These are phyloP conservation scores for Cyanoramphus novaezelandiae DNA, from an alignment of 2,113 vertebrate genomes.

Conservation along the genomic window DNA sequence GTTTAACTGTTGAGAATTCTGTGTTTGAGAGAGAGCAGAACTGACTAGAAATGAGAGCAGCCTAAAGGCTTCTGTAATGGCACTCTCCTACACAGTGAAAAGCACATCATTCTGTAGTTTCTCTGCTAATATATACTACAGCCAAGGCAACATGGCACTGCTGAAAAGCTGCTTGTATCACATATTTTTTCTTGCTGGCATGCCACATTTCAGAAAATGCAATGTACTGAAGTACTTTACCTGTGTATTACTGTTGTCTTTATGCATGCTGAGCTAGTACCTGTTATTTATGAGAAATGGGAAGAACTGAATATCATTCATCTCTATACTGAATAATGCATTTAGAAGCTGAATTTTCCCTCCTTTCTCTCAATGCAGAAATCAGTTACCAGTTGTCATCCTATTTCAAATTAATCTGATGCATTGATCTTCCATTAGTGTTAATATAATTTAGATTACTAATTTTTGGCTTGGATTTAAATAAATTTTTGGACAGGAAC, in stretches of 20 bases:
- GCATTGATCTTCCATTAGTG: not conserved
- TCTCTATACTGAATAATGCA: not conserved
- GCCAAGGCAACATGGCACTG: not conserved
- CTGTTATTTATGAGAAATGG: not conserved
- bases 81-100: not conserved
- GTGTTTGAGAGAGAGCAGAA: not conserved
- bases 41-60: not conserved
- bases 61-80: not conserved
- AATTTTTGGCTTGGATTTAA: not conserved
- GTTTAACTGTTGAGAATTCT: not conserved
- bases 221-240: not conserved
- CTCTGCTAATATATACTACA: not conserved
- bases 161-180: not conserved
- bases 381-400: not conserved
- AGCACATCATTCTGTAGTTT: not conserved
- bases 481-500: not conserved
- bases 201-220: not conserved
- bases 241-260: not conserved
- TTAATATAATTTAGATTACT: not conserved
- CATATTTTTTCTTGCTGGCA: not conserved
- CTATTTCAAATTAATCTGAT: not conserved
- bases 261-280: not conserved
- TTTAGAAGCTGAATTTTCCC: not conserved
- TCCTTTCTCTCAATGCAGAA: not conserved
- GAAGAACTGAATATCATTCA: not conserved